phyloP scores from a whole-genome alignment of 1,140 invertebrate species.

The Conus ventricosus region DNA sequence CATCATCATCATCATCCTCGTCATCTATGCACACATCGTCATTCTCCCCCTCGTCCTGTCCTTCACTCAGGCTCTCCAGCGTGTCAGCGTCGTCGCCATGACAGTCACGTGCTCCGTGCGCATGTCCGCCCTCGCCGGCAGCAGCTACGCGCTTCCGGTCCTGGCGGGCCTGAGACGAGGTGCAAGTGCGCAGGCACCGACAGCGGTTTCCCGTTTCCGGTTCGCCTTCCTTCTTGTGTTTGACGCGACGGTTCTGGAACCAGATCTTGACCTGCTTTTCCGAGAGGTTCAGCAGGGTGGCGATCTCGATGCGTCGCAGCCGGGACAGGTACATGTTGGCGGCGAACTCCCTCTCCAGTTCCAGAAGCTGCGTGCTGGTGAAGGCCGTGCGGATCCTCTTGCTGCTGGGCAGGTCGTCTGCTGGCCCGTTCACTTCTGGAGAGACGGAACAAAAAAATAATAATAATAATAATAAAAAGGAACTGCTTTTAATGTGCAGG shows the following conservation, averaged over 20 bases:
- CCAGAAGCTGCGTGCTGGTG: constrained; percentile 78
- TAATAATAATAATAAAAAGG: too few species aligned
- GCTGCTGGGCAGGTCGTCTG: constrained; percentile 67
- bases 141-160: background rate
- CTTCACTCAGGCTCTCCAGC: background rate
- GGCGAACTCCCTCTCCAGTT: constrained; percentile 79
- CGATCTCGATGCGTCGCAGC: constrained; percentile 79
- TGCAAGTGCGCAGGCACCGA: constrained; percentile 75
- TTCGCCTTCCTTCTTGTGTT: constrained; percentile 87
- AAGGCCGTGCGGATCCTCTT: constrained; percentile 80
- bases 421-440: constrained; percentile 66
- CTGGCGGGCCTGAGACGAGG: constrained; percentile 27
- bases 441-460: too few species aligned
- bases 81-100: background rate
- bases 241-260: constrained; percentile 88
- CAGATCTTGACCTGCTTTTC: constrained; percentile 84
- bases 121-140: background rate
- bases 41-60: background rate
- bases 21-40: constrained; percentile 16
- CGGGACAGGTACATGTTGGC: constrained; percentile 79
- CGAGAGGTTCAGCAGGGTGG: constrained; percentile 82
- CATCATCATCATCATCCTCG: background rate
- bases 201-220: constrained; percentile 74
- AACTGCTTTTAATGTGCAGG: too few species aligned
- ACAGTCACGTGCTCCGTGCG: background rate